Percentiles rank a stretch among this genome's conserved stretches.
These are phyloP conservation scores for Lepidochrysops patricia DNA, from an alignment of 2,888 invertebrate genomes.

Conservation along the genomic window DNA sequence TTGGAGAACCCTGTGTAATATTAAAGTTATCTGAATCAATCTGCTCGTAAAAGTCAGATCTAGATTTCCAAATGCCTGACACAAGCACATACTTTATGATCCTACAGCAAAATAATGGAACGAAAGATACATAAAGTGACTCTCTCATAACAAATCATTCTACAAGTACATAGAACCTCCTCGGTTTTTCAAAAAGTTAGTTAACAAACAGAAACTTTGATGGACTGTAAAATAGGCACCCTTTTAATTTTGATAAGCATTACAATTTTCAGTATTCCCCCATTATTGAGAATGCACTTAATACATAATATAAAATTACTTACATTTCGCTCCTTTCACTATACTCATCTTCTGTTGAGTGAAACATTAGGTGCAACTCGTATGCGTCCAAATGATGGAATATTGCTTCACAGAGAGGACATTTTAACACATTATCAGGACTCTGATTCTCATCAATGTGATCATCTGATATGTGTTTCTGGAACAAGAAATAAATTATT, in stretches of 20 bases:
- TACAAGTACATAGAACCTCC: too few species aligned
- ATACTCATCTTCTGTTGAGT: conserved; percentile 76
- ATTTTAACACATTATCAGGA: conserved; percentile 74
- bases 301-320: conserved; percentile 22
- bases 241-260: too few species aligned
- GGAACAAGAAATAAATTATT: conserved; percentile 24
- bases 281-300: neutral
- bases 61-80: too few species aligned
- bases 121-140: too few species aligned
- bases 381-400: conserved; percentile 79
- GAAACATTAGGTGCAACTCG: conserved; percentile 76
- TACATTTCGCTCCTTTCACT: conserved; percentile 71
- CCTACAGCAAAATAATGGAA: too few species aligned
- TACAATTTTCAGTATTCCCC: too few species aligned
- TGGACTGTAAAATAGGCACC: too few species aligned
- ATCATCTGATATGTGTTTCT: conserved; percentile 73
- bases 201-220: too few species aligned
- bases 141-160: too few species aligned
- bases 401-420: conserved; percentile 78
- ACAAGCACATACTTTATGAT: too few species aligned
- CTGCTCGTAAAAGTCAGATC: too few species aligned
- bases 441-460: conserved; percentile 71
- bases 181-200: too few species aligned
- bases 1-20: conserved; percentile 43
- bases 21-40: neutral